These are phyloP conservation scores for Tribolium freemani DNA, from an alignment of 2,888 invertebrate species.

Conservation along the genomic window DNA sequence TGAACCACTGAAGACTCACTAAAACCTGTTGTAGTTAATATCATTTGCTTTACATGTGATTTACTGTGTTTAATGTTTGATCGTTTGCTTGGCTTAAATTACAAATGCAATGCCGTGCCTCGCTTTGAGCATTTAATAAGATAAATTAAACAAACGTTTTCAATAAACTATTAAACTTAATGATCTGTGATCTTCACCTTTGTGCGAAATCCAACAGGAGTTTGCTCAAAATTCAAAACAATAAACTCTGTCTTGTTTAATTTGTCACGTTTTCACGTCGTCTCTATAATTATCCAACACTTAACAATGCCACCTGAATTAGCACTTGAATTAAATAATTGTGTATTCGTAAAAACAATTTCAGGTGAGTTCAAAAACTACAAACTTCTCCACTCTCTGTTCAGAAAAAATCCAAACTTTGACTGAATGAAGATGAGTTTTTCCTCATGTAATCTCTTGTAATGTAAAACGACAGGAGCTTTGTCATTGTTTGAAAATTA, in stretches of 20 bases:
- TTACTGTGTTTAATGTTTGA: not conserved
- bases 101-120: not conserved
- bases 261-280: not conserved
- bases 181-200: not conserved
- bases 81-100: not conserved
- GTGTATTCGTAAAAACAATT: not conserved
- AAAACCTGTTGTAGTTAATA: not conserved
- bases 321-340: no score
- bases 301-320: not conserved
- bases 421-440: not conserved
- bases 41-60: not conserved
- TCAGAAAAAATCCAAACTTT: no score
- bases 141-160: not conserved
- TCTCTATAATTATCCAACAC: not conserved
- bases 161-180: not conserved
- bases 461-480: constrained; percentile 1
- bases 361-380: not conserved
- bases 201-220: not conserved
- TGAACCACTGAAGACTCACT: not conserved
- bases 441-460: constrained; percentile 20
- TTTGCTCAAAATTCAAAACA: not conserved
- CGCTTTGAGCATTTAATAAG: not conserved
- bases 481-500: constrained; percentile 25
- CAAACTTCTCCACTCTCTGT: not conserved
- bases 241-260: not conserved